A percentile compares a stretch with the other conserved stretches of the same genome.
Evolutionary conservation across 2,888 invertebrate genomes (phyloP).

Genomic region (Leptopilina myrica): DNA sequence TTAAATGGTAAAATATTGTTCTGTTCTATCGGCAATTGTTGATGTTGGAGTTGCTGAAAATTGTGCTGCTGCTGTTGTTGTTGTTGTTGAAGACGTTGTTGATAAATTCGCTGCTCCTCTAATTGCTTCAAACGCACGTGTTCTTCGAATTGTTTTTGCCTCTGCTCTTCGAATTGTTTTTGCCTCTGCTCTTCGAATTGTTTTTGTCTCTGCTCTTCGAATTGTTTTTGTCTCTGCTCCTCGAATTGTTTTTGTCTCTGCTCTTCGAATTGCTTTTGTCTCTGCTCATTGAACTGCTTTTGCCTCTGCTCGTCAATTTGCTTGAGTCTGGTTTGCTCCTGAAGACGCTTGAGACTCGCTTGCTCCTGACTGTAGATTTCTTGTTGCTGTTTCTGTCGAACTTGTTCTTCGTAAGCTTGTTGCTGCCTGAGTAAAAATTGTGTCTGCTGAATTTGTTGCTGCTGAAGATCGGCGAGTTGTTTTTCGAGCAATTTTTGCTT

Average conservation of each 20-base stretch:
- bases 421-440: conserved; percentile 83
- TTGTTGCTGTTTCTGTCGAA: conserved; percentile 72
- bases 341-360: conserved; percentile 64
- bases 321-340: conserved; percentile 63
- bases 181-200: conserved; percentile 73
- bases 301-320: conserved; percentile 65
- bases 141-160: conserved; percentile 69
- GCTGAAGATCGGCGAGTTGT: conserved; percentile 82
- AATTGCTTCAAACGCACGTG: conserved; percentile 66
- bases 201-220: conserved; percentile 74
- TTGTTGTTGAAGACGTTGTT: conserved; percentile 51
- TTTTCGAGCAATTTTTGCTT: conserved; percentile 85
- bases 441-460: conserved; percentile 85
- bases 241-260: conserved; percentile 69
- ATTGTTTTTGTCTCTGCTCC: conserved; percentile 66
- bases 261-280: conserved; percentile 55
- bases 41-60: conserved; percentile 54
- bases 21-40: conserved; percentile 60
- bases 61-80: conserved; percentile 60
- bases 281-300: conserved; percentile 73
- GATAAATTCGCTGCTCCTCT: conserved; percentile 75
- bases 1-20: conserved; percentile 62
- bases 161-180: conserved; percentile 73
- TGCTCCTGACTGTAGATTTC: conserved; percentile 68
- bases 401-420: conserved; percentile 79